Conservation (phyloP, 1,140 invertebrate species). For the Scaptomyza montana region DNA sequence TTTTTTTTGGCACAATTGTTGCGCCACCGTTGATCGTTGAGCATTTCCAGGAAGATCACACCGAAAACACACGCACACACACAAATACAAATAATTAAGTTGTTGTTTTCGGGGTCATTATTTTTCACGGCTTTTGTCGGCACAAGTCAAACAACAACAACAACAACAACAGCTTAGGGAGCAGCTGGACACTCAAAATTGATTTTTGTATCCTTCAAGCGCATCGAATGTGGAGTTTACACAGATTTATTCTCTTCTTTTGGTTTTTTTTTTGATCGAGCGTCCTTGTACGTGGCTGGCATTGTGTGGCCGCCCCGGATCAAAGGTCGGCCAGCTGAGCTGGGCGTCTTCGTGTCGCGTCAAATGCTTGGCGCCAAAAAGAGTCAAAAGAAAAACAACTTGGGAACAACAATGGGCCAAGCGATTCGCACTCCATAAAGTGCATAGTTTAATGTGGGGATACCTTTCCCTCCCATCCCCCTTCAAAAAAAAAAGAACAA, state of each 20-base stretch:
- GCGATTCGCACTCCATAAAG: slow-evolving; percentile 78
- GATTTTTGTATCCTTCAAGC: slow-evolving; percentile 63
- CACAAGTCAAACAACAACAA: slow-evolving; percentile 69
- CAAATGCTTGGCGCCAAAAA: slow-evolving; percentile 69
- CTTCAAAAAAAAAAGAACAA: neutral
- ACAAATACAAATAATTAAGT: slow-evolving; percentile 67
- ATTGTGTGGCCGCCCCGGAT: slow-evolving; percentile 49
- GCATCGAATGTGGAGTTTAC: slow-evolving; percentile 67
- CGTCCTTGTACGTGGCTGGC: slow-evolving; percentile 57
- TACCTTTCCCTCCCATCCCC: neutral
- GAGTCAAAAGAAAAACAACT: slow-evolving; percentile 9
- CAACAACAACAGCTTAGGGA: slow-evolving; percentile 18
- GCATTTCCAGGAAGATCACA: slow-evolving; percentile 63
- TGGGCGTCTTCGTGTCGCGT: slow-evolving; percentile 35
- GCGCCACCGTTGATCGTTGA: slow-evolving; percentile 63
- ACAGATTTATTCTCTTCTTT: slow-evolving; percentile 32
- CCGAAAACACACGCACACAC: neutral
- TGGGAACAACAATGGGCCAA: slow-evolving; percentile 28
- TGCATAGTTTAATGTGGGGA: slow-evolving; percentile 63
- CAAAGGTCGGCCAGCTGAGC: slow-evolving; percentile 70
- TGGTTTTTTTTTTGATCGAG: slow-evolving; percentile 44
- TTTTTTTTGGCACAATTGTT: slow-evolving; percentile 76
- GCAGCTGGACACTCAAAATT: slow-evolving; percentile 73
- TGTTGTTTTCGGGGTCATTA: slow-evolving; percentile 71
- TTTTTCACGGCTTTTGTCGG: slow-evolving; percentile 80